Percentiles rank a stretch among this genome's conserved stretches.
Evolutionary conservation across 2,113 vertebrate genomes (phyloP).

Genomic region (Paedocypris sp.): DNA sequence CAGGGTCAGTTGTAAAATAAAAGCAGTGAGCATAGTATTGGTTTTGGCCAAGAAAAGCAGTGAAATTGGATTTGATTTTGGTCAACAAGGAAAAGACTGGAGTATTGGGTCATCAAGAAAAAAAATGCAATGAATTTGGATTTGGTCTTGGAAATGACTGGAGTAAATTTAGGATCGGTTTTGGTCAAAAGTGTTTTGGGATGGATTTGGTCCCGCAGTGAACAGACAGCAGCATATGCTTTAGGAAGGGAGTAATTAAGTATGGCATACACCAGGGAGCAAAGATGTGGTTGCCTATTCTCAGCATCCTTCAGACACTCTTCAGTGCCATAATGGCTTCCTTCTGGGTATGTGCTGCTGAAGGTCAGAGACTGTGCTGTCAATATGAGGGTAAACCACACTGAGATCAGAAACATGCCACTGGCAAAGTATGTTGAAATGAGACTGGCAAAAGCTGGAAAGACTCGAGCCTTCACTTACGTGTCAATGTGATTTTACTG

Average conservation of each 20-base stretch:
- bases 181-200: conserved; percentile 18
- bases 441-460: background rate
- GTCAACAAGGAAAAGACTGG: too few species aligned
- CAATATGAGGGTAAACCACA: conserved; percentile 14
- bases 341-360: conserved; percentile 9
- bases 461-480: background rate
- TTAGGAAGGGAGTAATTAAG: conserved; percentile 27
- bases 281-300: conserved; percentile 5
- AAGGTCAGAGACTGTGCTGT: conserved; percentile 18
- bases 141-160: too few species aligned
- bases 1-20: too few species aligned
- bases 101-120: too few species aligned
- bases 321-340: background rate
- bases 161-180: background rate
- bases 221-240: conserved; percentile 22
- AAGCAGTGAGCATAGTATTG: too few species aligned
- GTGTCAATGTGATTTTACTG: background rate
- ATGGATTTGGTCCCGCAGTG: too few species aligned
- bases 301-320: conserved; percentile 12
- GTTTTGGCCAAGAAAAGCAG: too few species aligned
- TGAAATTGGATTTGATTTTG: too few species aligned
- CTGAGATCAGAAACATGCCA: conserved; percentile 5
- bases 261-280: background rate
- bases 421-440: background rate
- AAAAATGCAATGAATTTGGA: too few species aligned